These are phyloP conservation scores for Ophion ventricosus DNA, from an alignment of 2,888 invertebrate species.

Conservation along the genomic window DNA sequence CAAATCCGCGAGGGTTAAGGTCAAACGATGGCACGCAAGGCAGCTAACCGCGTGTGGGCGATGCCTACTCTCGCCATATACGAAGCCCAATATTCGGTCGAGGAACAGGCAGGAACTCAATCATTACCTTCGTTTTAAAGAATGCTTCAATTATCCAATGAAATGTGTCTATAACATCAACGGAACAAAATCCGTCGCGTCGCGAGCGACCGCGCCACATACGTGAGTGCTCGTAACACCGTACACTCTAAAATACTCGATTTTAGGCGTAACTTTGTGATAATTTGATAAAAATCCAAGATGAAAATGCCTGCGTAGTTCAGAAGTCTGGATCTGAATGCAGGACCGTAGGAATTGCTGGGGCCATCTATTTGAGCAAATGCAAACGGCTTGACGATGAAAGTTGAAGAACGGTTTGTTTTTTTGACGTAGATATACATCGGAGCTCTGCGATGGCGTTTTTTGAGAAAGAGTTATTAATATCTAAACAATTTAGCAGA, in stretches of 20 bases:
- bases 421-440: no score
- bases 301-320: no score
- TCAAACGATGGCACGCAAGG: slow-evolving; percentile 2
- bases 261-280: not conserved
- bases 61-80: not conserved
- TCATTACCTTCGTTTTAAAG: slow-evolving; percentile 47
- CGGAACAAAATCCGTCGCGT: slow-evolving; percentile 21
- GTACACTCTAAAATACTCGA: not conserved
- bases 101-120: slow-evolving; percentile 48
- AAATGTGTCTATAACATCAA: slow-evolving; percentile 31
- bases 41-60: not conserved
- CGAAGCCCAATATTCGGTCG: slow-evolving; percentile 34
- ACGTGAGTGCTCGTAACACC: not conserved
- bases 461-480: no score
- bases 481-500: no score
- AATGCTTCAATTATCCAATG: slow-evolving; percentile 56
- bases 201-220: not conserved
- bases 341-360: no score
- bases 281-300: no score
- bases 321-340: no score
- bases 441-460: no score
- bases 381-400: no score
- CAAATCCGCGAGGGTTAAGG: not conserved
- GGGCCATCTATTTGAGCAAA: no score
- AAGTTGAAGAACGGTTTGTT: no score